phyloP scores from a whole-genome alignment of 2,888 invertebrate species.

The Apoda limacodes region DNA sequence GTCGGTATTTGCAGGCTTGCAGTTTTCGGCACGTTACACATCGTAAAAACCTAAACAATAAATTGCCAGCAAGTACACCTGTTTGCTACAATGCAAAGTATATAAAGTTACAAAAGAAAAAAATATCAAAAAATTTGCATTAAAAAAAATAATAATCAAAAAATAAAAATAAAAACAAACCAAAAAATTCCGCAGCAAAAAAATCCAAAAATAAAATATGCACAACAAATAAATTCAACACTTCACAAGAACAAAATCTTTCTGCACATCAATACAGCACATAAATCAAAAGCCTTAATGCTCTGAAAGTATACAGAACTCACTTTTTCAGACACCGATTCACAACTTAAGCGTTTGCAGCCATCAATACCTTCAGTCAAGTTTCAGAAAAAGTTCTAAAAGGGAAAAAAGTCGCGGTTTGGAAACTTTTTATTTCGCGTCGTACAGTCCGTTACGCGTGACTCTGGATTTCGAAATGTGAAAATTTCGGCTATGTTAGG shows the following conservation, averaged over 20 bases:
- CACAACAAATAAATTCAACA: slow-evolving; percentile 60
- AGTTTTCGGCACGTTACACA: no score
- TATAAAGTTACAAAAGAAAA: no score
- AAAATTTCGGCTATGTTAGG: slow-evolving; percentile 61
- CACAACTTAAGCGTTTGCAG: slow-evolving; percentile 63
- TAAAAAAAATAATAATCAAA: slow-evolving; percentile 1
- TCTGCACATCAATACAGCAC: slow-evolving; percentile 50
- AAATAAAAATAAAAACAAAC: slow-evolving; percentile 49
- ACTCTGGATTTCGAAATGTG: slow-evolving; percentile 43
- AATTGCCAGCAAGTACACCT: no score
- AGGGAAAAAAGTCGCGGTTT: slow-evolving; percentile 17
- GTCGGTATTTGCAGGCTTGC: no score
- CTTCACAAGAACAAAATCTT: slow-evolving; percentile 57
- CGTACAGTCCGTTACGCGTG: slow-evolving; percentile 36
- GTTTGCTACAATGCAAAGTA: no score
- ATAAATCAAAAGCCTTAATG: slow-evolving; percentile 39
- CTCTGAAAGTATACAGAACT: slow-evolving; percentile 49
- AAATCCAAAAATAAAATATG: slow-evolving; percentile 64
- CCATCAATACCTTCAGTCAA: slow-evolving; percentile 39
- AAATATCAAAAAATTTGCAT: no score
- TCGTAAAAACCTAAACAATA: no score
- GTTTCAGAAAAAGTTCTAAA: slow-evolving; percentile 27
- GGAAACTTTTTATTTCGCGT: slow-evolving; percentile 47
- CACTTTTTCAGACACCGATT: slow-evolving; percentile 54
- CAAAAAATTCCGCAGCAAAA: slow-evolving; percentile 62